Evolutionary conservation across 2,888 invertebrate species (phyloP), one percentile per base, ranked within the genome.

Genomic region (Dioctria rufipes): DNA sequence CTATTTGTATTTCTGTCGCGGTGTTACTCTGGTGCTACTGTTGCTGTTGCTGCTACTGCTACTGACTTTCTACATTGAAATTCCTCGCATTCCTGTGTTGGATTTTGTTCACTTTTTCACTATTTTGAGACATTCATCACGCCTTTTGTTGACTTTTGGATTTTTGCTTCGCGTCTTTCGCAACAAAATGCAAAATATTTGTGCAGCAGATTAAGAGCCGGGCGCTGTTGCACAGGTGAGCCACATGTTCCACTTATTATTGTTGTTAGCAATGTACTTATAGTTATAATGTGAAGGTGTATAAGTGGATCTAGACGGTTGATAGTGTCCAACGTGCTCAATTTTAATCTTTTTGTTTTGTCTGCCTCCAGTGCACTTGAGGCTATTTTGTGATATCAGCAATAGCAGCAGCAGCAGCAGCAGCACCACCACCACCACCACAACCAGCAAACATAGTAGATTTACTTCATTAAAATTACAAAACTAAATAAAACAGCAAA

Each of bases 151-250:
- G 71, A 71, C 71, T 71, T 71, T 71, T 71, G 51, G 71, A 54
- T 51, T 71, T 54, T 71, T 71, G 49, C 37, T 40, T 71, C 37
- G 37, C 51, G 25, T 71, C 71, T 71, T 71, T 71, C 71, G 71
- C 71, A 71, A 71, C 71, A 71, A 71, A 71, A 71, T 71, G 71
- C 71, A 71, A 71, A 71, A 71, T 71, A 71, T 71, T 71, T 71
- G 71, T 54, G 49, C 54, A 39, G 40, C 71, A 67, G 25, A 67
- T 67, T 67, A 67, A 46, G 5, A 46, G n/a, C 43, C 5, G 67
- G 37, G 5, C 60, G 2, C 6, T 60, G 60, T 5, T n/a, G 60
- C 13, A 11, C n/a, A 60, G 11, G n/a, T 60, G 60, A 60, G 60
- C 11, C 25, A n/a, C 13, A 60, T 6, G 51, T 51, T 51, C 51